Conservation (phyloP, 2,113 vertebrate genomes). For the Sclerurus mexicanus region DNA sequence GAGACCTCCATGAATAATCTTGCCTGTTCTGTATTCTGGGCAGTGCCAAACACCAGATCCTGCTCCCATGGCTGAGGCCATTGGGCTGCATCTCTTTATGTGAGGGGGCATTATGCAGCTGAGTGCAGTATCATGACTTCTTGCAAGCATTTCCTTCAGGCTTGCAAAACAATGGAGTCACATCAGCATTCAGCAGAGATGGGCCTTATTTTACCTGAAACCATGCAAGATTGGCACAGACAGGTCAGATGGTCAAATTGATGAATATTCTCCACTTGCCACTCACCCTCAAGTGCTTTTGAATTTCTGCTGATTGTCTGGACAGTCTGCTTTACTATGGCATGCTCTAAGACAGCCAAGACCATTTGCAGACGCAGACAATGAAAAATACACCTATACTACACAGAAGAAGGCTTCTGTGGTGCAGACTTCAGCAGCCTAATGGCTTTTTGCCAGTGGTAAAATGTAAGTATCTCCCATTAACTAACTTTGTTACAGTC, state of each 20-base stretch:
- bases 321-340: not conserved
- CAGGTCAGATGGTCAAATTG: not conserved
- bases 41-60: not conserved
- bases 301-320: not conserved
- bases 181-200: fast-evolving
- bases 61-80: not conserved
- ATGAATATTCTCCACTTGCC: not conserved
- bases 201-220: not conserved
- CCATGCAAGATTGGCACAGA: not conserved
- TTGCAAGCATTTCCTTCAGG: not conserved
- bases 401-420: not conserved
- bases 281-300: not conserved
- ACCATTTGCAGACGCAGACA: not conserved
- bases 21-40: not conserved
- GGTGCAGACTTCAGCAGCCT: not conserved
- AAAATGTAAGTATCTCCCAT: not conserved
- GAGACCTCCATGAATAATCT: not conserved
- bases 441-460: not conserved
- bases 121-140: not conserved
- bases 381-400: not conserved
- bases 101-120: not conserved
- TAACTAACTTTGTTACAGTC: not conserved
- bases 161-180: not conserved
- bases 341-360: not conserved
- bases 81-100: not conserved